A percentile compares a stretch with the other conserved stretches of the same genome.
Conservation (phyloP, 1,140 invertebrate species). For the Proctacanthus coquilletti region DNA sequence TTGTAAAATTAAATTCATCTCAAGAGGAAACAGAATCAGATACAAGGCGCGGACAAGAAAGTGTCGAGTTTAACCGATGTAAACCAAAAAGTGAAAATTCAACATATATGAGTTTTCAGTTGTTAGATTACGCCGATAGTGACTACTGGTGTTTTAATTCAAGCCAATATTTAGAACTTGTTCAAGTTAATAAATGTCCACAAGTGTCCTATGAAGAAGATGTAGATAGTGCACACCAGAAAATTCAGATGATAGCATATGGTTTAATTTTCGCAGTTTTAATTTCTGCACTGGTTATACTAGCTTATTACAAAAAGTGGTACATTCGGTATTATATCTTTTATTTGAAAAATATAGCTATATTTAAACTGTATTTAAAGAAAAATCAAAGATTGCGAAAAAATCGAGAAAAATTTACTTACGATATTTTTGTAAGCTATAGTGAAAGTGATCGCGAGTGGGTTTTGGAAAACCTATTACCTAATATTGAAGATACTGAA, state of each 20-base stretch:
- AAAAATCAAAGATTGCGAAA: no score
- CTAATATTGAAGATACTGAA: constrained; percentile 37
- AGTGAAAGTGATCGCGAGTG: constrained; percentile 41
- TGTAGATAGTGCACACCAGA: constrained; percentile 1
- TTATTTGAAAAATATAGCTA: constrained; percentile 29
- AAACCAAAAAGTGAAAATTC: constrained; percentile 9
- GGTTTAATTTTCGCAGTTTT: constrained; percentile 18
- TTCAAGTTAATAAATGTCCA: not conserved
- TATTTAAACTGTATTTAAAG: constrained; percentile 13
- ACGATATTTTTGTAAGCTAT: constrained; percentile 47
- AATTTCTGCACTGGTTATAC: constrained; percentile 16
- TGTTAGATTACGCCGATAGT: constrained; percentile 23
- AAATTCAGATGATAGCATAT: constrained; percentile 11
- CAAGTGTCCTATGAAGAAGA: constrained; percentile 7
- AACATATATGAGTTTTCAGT: constrained; percentile 15
- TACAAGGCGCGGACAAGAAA: no score
- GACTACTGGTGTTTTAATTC: constrained; percentile 26
- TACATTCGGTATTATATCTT: constrained; percentile 38
- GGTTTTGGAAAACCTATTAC: constrained; percentile 40
- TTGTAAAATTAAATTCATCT: no score
- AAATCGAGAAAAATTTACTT: no score
- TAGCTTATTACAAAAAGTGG: constrained; percentile 32
- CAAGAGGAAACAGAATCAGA: no score
- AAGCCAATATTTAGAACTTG: constrained; percentile 15
- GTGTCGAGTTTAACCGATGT: no score